Conservation (phyloP, 92 coral and sea anemone species). For the Epizoanthus rinbou region DNA sequence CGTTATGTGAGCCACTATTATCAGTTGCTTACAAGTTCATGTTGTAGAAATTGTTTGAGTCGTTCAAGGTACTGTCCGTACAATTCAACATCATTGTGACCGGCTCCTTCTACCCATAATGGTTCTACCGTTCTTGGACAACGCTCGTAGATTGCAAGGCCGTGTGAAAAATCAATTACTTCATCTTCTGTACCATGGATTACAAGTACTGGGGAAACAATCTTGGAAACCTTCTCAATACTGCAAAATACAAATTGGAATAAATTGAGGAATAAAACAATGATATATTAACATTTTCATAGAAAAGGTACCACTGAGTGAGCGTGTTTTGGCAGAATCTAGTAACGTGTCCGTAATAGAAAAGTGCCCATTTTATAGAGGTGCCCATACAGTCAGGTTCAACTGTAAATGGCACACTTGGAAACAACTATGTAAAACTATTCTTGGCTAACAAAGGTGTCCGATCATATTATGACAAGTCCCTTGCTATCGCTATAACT, state of each 20-base stretch:
- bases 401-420: background rate
- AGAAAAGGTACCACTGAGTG: too few species aligned
- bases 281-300: background rate
- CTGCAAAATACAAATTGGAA: constrained; percentile 61
- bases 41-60: constrained; percentile 96
- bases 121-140: constrained; percentile 98
- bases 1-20: background rate
- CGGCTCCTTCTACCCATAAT: constrained; percentile 99
- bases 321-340: too few species aligned
- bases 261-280: background rate
- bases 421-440: background rate
- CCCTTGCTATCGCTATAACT: too few species aligned
- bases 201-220: constrained; percentile 97
- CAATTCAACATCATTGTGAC: constrained; percentile 98
- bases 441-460: too few species aligned
- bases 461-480: too few species aligned
- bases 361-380: too few species aligned
- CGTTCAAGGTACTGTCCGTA: constrained; percentile 99
- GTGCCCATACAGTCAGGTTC: too few species aligned
- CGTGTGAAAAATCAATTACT: constrained; percentile 99
- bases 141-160: constrained; percentile 94
- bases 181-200: constrained; percentile 99
- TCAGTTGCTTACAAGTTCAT: constrained; percentile 90
- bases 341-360: too few species aligned
- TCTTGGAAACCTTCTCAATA: constrained; percentile 98